Conservation (phyloP, 1,140 invertebrate species). For the Lordiphosa collinella region DNA sequence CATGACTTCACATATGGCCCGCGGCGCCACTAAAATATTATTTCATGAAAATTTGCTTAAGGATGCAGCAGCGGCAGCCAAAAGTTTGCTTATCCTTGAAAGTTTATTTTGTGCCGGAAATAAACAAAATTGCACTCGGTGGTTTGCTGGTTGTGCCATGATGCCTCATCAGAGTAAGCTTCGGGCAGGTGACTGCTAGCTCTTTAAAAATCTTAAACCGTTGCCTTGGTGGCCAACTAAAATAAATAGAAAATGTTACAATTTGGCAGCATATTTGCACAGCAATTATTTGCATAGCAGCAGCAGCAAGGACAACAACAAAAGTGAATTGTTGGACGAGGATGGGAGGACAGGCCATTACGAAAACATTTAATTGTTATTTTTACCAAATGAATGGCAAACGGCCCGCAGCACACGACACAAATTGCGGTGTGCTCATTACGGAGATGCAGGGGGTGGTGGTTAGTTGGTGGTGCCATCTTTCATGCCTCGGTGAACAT, state of each 20-base stretch:
- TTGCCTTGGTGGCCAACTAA: constrained; percentile 51
- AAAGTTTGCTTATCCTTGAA: constrained; percentile 77
- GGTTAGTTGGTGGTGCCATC: constrained; percentile 30
- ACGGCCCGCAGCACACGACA: constrained; percentile 71
- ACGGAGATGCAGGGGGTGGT: constrained; percentile 47
- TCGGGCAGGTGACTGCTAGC: constrained; percentile 20
- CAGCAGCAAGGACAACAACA: constrained; percentile 61
- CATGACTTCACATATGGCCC: constrained; percentile 69
- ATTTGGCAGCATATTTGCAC: constrained; percentile 70
- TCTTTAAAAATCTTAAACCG: constrained; percentile 27
- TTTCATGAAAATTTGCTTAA: constrained; percentile 76
- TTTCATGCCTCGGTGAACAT: constrained; percentile 60
- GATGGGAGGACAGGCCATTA: constrained; percentile 50
- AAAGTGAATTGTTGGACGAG: constrained; percentile 59
- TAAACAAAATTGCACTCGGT: constrained; percentile 71
- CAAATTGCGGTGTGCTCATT: constrained; percentile 76
- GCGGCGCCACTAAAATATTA: constrained; percentile 75
- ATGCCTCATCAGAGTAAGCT: constrained; percentile 47
- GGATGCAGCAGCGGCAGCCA: constrained; percentile 57
- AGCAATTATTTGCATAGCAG: constrained; percentile 68
- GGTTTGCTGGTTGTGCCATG: constrained; percentile 10
- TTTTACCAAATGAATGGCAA: constrained; percentile 77
- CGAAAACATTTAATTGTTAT: constrained; percentile 78
- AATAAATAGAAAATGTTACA: constrained; percentile 71
- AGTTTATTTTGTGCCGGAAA: constrained; percentile 77